Evolutionary conservation across 2,797 vertebrate genomes (phyloP), one percentile per base, ranked within the genome.

Genomic region (Anguilla obscura): DNA sequence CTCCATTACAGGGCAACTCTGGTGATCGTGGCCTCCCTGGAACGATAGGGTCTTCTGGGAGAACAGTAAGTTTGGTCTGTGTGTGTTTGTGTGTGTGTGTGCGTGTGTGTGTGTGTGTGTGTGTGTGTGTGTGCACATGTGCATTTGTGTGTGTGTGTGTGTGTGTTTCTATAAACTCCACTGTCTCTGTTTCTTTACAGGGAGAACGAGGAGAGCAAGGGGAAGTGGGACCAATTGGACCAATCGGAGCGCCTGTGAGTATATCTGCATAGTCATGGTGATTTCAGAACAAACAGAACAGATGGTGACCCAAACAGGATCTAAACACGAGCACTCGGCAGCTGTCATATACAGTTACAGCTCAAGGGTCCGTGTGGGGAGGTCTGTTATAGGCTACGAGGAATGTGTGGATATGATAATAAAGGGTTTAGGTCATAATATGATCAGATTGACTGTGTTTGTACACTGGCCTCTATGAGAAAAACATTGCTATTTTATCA

Each of bases 161-260:
- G 36, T 69, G 54, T 6, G 86, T 33, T 63, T 10, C 69, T 85
- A 85, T 84, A 4, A 66, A 85, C 76, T 3, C 86, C 12, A 85
- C 21, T 91, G 86, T 86, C 45, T 83, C 63, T 89, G 21, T 90
- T 80, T 2, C 58, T 84, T 50, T 87, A 90, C 91, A 99, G 99
- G 99, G 99, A 80, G 97, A 97, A 54, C 97, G 95, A 0, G 99
- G 99, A 66, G 96, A 96, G 7, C 96, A 96, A 83, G 99, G 99
- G 84, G 97, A 97, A 93, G 30, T 96, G 58, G 99, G 99, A 91
- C 94, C 97, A 69, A 84, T 94, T 60, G 99, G 99, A 93, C 97
- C 97, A 0, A 94, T 93, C 1, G 99, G 99, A 33, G 95, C 95
- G 86, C 93, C 96, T 85, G 99, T 99, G 92, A 98, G 98, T 98